Conservation (phyloP, 2,797 vertebrate species). For the Rhinogobio ventralis region DNA sequence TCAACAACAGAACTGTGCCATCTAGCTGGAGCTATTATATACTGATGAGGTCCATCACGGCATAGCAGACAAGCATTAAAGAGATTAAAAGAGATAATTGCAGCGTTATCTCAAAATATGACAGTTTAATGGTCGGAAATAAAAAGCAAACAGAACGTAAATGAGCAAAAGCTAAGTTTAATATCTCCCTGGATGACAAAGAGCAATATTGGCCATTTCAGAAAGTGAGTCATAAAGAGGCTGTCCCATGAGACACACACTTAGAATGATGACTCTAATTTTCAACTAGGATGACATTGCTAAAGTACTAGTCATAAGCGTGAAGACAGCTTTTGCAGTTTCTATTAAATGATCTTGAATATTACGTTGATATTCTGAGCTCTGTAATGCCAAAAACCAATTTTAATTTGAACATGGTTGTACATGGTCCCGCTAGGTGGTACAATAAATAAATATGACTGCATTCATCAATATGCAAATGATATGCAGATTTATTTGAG, state of each 20-base stretch:
- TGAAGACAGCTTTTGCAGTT: conserved; percentile 9
- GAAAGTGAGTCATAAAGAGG: conserved; percentile 16
- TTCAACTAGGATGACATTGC: conserved; percentile 36
- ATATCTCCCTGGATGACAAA: conserved; percentile 45
- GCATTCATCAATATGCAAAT: conserved; percentile 15
- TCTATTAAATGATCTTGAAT: background rate
- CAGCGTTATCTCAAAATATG: conserved; percentile 42
- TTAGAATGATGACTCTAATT: conserved; percentile 33
- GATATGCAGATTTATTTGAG: conserved; percentile 9
- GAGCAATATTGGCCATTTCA: conserved; percentile 29
- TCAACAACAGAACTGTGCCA: conserved; percentile 13
- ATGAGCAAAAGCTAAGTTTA: conserved; percentile 35
- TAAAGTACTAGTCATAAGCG: conserved; percentile 6
- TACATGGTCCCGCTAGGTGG: background rate
- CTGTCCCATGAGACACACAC: conserved; percentile 6
- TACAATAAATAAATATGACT: background rate
- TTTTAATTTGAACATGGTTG: conserved; percentile 1
- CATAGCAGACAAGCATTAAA: conserved; percentile 15
- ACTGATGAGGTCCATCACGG: background rate
- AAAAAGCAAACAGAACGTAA: conserved; percentile 35
- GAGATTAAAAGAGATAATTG: conserved; percentile 44
- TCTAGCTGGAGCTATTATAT: conserved; percentile 19
- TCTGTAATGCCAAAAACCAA: background rate
- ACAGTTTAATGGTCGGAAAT: conserved; percentile 36
- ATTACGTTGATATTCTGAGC: background rate